These are phyloP conservation scores for Sebastes taczanowskii DNA, from an alignment of 2,797 vertebrate species.

Conservation along the genomic window DNA sequence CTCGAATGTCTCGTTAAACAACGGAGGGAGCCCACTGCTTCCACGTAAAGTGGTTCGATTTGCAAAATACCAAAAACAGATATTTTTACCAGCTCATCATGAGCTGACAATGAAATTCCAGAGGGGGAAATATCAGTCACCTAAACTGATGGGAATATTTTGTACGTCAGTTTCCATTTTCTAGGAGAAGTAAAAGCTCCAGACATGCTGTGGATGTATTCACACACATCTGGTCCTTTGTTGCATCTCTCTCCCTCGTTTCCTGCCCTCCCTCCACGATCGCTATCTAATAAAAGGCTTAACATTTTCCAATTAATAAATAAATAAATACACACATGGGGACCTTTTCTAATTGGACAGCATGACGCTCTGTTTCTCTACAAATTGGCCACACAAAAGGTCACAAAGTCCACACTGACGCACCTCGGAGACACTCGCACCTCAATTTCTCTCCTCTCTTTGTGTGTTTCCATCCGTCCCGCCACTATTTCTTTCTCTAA, in stretches of 20 bases:
- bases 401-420: background rate
- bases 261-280: background rate
- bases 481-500: background rate
- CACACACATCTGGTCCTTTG: background rate
- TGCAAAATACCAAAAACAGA: conserved; percentile 25
- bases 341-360: background rate
- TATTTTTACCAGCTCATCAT: background rate
- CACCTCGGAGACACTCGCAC: background rate
- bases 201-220: background rate
- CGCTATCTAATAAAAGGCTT: background rate
- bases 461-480: background rate
- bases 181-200: background rate
- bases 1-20: conserved; percentile 59
- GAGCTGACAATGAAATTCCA: background rate
- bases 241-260: background rate
- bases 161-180: background rate
- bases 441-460: background rate
- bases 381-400: background rate
- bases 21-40: conserved; percentile 16
- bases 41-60: conserved; percentile 8
- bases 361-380: background rate
- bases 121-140: background rate
- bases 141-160: background rate
- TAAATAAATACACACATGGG: background rate
- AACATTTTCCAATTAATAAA: background rate